phyloP scores from a whole-genome alignment of 2,113 vertebrate genomes.

The Tringa solitaria region DNA sequence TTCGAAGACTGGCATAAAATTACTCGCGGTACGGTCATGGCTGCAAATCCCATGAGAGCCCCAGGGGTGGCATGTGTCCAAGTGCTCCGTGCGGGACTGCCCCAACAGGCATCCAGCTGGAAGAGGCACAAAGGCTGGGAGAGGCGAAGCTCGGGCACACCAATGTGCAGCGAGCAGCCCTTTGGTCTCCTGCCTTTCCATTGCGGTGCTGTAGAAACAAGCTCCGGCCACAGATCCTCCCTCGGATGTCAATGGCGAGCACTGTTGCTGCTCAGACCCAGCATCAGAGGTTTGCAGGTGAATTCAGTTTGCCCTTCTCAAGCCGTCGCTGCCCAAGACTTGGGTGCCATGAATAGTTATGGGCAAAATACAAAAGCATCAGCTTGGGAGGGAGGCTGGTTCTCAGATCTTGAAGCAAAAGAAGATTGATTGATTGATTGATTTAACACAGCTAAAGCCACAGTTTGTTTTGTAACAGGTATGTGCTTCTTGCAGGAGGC shows the following conservation, averaged over 20 bases:
- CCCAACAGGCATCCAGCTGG: background rate
- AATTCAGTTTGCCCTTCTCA: background rate
- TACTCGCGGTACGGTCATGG: background rate
- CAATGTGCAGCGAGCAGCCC: rapidly evolving
- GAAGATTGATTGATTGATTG: background rate
- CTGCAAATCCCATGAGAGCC: slow-evolving; percentile 16
- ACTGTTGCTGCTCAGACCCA: background rate
- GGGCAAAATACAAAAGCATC: rapidly evolving
- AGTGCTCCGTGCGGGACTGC: background rate
- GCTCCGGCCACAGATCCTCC: background rate
- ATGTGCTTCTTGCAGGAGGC: background rate
- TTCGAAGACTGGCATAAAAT: background rate
- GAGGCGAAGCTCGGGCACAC: background rate
- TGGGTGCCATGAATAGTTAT: background rate
- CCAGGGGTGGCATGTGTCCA: background rate
- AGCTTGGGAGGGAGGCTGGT: background rate
- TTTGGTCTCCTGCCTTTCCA: background rate
- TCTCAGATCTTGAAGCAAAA: background rate
- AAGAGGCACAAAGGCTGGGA: background rate
- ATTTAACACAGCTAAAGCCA: background rate
- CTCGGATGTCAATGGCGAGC: rapidly evolving
- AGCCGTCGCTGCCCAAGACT: rapidly evolving
- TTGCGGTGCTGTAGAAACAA: background rate
- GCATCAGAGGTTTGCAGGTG: background rate
- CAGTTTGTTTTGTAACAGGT: slow-evolving; percentile 4